Evolutionary conservation across 2,113 vertebrate genomes (phyloP), one percentile per base, ranked within the genome.

Genomic region (Calypte anna): DNA sequence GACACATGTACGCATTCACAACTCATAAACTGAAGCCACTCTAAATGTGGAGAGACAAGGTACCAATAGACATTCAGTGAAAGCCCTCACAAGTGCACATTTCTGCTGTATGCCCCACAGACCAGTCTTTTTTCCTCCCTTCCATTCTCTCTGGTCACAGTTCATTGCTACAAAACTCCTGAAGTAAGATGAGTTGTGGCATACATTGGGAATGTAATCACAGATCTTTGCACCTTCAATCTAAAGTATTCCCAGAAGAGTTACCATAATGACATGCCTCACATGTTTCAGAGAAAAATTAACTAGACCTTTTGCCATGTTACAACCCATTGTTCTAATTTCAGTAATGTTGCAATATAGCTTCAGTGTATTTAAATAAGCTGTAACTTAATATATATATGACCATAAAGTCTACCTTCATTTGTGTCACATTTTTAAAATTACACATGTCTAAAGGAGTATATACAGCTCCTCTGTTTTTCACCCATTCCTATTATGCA

Each of bases 121-220:
- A 27, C 28, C 54, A 79, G 44, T 28, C 51, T 74, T 74, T 74
- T 64, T 61, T 53, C 31, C 24, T 67, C 77, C 48, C 27, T 73
- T 18, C 38, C 62, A 43, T 64, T 90, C 82, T 78, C 58, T 76
- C 38, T 74, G 67, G 92, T 95, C 93, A 96, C 88, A 94, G 93
- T 82, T 94, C 87, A 86, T 72, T 91, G 86, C 92, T 92, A 84
- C 68, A 86, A 30, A 74, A 67, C 81, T 82, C 64, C 59, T 70
- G 76, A 86, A 95, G 53, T 62, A 86, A 90, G 85, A 91, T 64
- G 68, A 80, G 61, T 68, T 86, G 64, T 91, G 80, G 70, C 86
- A 84, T 51, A 68, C 92, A 88, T 78, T 92, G 72, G 68, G 59
- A 92, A 92, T 78, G 83, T 74, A 96, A 95, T 95, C 95, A 94